Evolutionary conservation across 2,888 invertebrate species (phyloP), one percentile per base, ranked within the genome.

Genomic region (Dynastes hyllus): DNA sequence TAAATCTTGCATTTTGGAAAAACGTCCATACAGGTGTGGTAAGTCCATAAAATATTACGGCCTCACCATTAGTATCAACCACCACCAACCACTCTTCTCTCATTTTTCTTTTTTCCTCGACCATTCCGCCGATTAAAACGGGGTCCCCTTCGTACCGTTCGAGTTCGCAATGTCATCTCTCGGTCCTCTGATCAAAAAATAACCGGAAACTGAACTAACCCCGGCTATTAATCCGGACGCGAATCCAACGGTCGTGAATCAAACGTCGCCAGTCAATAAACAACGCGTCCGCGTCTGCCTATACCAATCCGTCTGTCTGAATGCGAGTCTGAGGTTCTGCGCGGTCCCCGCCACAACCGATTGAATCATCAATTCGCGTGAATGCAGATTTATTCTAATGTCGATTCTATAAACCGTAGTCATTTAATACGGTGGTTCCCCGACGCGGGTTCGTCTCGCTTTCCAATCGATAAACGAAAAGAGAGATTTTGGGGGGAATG

Each of bases 331-430:
- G 73, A 75, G 61, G 73, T 81, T 81, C 77, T 76, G 61, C 55
- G n/a, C 22, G 22, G 22, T 22, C 22, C 55, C 22, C n/a, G 29
- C 53, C 63, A 5, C 55, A 22, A 27, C 77, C 78, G 78, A 78
- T 78, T 78, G 66, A 73, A 73, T 78, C 73, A 75, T 75, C 73
- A 75, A 75, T 75, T 71, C 50, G 61, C 73, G 61, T 61, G 73
- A 45, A 75, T 75, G 73, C 45, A 75, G 73, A 75, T 75, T 75
- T 75, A 75, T 75, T 61, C 73, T 75, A 75, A 75, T 75, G 73
- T 29, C 73, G 61, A 50, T 29, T 63, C 61, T 75, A 75, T 75
- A 75, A 75, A 75, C 73, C 73, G 73, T 75, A 50, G 45, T 75
- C 61, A 50, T 75, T 75, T 61, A 45, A 61, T 75, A 75, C 61